Conservation (phyloP, 1,140 invertebrate species). For the Scaptomyza graminum region DNA sequence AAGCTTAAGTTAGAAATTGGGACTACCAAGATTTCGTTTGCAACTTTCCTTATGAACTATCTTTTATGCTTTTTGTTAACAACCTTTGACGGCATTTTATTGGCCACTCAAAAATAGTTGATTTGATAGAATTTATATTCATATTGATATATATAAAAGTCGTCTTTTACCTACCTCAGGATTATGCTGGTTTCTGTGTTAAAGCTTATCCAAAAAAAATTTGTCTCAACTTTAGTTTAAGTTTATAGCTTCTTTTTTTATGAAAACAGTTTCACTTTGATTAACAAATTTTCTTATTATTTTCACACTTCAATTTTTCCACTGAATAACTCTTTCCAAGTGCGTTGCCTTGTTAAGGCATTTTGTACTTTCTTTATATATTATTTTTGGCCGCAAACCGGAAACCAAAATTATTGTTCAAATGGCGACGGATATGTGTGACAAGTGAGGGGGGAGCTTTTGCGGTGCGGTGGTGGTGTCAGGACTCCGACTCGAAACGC, state of each 20-base stretch:
- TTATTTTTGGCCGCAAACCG: slow-evolving; percentile 36
- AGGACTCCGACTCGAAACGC: slow-evolving; percentile 25
- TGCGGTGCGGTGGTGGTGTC: too few species aligned
- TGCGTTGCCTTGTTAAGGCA: slow-evolving; percentile 4
- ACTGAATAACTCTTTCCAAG: not conserved
- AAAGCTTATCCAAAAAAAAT: slow-evolving; percentile 60
- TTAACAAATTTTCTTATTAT: not conserved
- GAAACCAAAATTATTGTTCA: slow-evolving; percentile 67
- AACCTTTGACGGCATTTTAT: too few species aligned
- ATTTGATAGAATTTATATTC: too few species aligned
- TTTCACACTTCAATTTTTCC: slow-evolving; percentile 20
- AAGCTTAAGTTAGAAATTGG: too few species aligned
- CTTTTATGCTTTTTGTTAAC: too few species aligned
- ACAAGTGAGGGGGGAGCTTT: slow-evolving; percentile 53
- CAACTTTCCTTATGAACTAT: too few species aligned
- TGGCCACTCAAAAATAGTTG: too few species aligned
- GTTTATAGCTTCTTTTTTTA: not conserved
- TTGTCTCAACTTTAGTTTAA: not conserved
- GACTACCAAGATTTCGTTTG: too few species aligned
- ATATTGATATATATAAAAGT: too few species aligned
- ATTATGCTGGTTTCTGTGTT: slow-evolving; percentile 66
- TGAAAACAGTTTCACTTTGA: slow-evolving; percentile 18
- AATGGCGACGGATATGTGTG: slow-evolving; percentile 72
- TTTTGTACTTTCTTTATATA: slow-evolving; percentile 16
- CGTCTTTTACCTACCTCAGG: slow-evolving; percentile 56